A percentile compares a stretch with the other conserved stretches of the same genome.
Evolutionary conservation across 2,888 invertebrate genomes (phyloP).

Genomic region (Theodoxus fluviatilis): DNA sequence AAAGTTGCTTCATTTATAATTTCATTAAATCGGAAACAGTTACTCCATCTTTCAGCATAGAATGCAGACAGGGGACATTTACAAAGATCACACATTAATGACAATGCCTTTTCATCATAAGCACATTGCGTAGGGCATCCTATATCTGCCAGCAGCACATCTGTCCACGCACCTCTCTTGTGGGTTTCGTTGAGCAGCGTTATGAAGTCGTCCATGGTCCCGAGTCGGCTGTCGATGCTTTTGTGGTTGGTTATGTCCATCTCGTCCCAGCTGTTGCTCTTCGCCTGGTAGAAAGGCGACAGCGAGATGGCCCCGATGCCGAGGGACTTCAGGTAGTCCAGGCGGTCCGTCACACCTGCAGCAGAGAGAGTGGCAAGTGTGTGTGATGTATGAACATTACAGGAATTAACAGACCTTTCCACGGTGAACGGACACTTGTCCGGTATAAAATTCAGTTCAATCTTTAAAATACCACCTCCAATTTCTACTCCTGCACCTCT

Average conservation of each 20-base stretch:
- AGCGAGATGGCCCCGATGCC: slow-evolving; percentile 55
- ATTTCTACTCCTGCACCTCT: too few species aligned
- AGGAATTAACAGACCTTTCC: background rate
- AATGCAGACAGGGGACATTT: too few species aligned
- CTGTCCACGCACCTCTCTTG: slow-evolving; percentile 56
- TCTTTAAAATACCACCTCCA: too few species aligned
- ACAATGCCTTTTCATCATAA: too few species aligned
- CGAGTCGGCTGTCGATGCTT: slow-evolving; percentile 77
- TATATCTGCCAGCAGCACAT: too few species aligned
- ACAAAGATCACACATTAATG: too few species aligned
- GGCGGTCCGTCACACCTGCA: slow-evolving; percentile 48
- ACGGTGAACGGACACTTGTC: background rate
- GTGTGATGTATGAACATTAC: background rate
- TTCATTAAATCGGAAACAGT: too few species aligned
- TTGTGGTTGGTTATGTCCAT: slow-evolving; percentile 83
- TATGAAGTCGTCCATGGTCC: slow-evolving; percentile 76
- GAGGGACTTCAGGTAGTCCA: slow-evolving; percentile 54
- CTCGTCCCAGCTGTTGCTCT: slow-evolving; percentile 67
- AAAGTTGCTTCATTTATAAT: too few species aligned
- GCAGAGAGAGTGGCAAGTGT: background rate
- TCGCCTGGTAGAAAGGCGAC: slow-evolving; percentile 48
- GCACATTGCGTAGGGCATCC: too few species aligned
- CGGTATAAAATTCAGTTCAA: too few species aligned
- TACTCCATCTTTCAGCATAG: too few species aligned
- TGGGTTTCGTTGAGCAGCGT: slow-evolving; percentile 55